These are phyloP conservation scores for Muschampia plurimacula DNA, from an alignment of 2,888 invertebrate genomes.

Conservation along the genomic window DNA sequence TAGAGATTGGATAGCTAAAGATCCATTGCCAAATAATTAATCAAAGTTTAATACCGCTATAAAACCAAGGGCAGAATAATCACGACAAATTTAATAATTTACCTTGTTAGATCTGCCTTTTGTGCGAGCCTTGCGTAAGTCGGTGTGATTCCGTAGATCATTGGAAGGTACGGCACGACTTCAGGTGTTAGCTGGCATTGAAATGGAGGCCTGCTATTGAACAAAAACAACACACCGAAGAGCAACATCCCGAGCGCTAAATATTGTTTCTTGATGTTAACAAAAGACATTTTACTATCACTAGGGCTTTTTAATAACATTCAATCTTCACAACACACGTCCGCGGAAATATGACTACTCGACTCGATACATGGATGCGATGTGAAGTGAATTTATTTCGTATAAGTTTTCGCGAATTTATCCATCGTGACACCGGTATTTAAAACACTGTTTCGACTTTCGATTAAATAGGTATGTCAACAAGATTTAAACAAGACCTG, in stretches of 20 bases:
- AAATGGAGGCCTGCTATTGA: conserved; percentile 74
- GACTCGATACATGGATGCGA: neutral
- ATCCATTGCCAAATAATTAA: conserved; percentile 49
- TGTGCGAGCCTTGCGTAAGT: conserved; percentile 95
- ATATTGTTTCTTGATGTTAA: conserved; percentile 80
- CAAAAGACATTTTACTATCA: conserved; percentile 75
- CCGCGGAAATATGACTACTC: conserved; percentile 24
- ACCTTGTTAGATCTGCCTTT: conserved; percentile 97
- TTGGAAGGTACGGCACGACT: conserved; percentile 82
- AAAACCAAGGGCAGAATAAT: conserved; percentile 68
- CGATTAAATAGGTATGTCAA: neutral
- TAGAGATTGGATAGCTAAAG: conserved; percentile 5
- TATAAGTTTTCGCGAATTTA: conserved; percentile 29
- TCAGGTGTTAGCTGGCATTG: conserved; percentile 76
- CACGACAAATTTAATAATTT: conserved; percentile 61
- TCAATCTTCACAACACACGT: conserved; percentile 42
- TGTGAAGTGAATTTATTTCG: neutral
- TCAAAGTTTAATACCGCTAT: conserved; percentile 38
- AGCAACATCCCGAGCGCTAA: conserved; percentile 76
- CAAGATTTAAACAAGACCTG: neutral
- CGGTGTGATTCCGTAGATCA: conserved; percentile 96
- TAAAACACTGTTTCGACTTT: neutral
- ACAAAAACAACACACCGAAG: conserved; percentile 76
- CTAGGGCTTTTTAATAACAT: conserved; percentile 25
- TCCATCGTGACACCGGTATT: conserved; percentile 25